Evolutionary conservation across 92 coral and sea anemone genomes (phyloP), one percentile per base, ranked within the genome.

Genomic region (Chrysogorgia sp.): DNA sequence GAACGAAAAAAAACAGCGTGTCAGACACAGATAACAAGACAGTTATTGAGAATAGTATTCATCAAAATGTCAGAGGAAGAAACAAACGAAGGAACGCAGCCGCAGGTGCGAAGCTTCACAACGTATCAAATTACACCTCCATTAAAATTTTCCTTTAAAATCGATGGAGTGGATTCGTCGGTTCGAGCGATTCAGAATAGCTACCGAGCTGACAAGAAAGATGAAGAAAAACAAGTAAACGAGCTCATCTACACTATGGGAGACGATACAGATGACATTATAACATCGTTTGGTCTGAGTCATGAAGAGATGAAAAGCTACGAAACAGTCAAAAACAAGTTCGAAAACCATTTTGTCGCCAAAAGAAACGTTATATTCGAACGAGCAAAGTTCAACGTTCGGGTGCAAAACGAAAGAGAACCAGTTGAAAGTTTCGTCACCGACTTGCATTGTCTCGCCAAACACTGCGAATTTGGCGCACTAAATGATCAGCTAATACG

Each of bases 101-200:
- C 35, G 0, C 63, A 35, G 14, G 15, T 71, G 25, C 40, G 15
- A 0, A 40, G 57, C 32, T 20, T 41, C 33, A 28, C 55, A 17
- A 72, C 57, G 15, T 48, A 62, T 64, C 25, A 78, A 61, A 69
- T 75, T 14, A 56, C 66, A 75, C 70, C 69, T 30, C 81, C 69
- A 48, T 66, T 34, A 33, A 75, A 75, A 58, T 75, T 84, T 40
- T 40, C 40, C 43, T 80, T 85, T 70, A 80, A 4, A 86, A 45
- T 67, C 85, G 1, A 40, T 34, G 32, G 52, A 47, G 22, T 86
- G 90, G 83, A 86, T 74, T 58, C 80, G 76, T 20, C 58, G 83
- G 7, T 81, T 81, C 40, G 63, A 86, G 48, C 57, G 86, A 41
- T 81, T 86, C 58, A 58, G 80, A 64, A 81, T 50, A 47, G 90